Percentiles rank a stretch among this genome's conserved stretches.
Evolutionary conservation across 2,113 vertebrate species (phyloP).

Genomic region (Rissa tridactyla): DNA sequence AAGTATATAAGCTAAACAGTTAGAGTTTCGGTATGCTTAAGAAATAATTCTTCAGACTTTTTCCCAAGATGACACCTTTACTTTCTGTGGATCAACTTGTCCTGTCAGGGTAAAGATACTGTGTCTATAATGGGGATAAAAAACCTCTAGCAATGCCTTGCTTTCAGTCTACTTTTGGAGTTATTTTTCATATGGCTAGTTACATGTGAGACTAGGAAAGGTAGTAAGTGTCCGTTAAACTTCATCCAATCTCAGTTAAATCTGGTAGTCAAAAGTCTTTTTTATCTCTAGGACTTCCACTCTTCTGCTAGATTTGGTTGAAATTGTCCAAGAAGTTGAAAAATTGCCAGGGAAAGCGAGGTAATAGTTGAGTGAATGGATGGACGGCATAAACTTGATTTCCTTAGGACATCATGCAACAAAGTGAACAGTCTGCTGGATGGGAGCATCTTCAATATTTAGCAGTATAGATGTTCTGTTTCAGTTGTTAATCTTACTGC

Average conservation of each 20-base stretch:
- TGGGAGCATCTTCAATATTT: not conserved
- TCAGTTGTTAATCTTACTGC: not conserved
- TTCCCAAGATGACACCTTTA: not conserved
- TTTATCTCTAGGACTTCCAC: not conserved
- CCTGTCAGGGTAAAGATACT: not conserved
- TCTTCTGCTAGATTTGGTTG: not conserved
- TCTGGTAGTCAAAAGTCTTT: not conserved
- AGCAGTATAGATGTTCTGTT: not conserved
- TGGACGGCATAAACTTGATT: not conserved
- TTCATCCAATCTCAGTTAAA: not conserved
- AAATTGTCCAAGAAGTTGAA: not conserved
- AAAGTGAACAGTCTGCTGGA: not conserved
- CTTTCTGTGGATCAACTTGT: not conserved
- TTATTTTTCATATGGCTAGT: not conserved
- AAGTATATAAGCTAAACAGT: not conserved
- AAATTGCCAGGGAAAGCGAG: not conserved
- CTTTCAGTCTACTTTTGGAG: not conserved
- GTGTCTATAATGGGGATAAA: not conserved
- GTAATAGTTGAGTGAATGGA: not conserved
- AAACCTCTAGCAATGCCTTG: not conserved
- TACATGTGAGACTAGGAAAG: not conserved
- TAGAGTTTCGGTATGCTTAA: not conserved
- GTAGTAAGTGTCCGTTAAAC: not conserved
- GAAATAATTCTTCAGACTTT: not conserved
- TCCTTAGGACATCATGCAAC: not conserved